These are phyloP conservation scores for Gambusia yucatana DNA, from an alignment of 2,797 vertebrate species.

Conservation along the genomic window DNA sequence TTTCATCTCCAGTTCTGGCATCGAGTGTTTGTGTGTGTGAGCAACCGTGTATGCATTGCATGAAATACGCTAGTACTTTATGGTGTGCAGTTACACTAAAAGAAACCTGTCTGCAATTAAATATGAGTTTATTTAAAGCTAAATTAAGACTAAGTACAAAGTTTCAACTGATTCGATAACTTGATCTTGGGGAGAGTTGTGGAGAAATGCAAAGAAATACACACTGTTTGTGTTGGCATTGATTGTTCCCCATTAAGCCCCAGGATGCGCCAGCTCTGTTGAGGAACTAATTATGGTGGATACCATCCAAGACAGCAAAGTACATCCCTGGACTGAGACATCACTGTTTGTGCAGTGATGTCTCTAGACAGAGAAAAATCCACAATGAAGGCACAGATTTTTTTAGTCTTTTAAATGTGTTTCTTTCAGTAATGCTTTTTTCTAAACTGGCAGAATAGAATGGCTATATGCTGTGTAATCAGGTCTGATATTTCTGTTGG, in stretches of 20 bases:
- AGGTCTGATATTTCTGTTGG: neutral
- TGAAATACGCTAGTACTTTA: conserved; percentile 1
- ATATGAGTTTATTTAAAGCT: conserved; percentile 21
- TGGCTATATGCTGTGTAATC: conserved; percentile 11
- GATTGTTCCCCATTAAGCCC: conserved; percentile 76
- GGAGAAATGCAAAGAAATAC: conserved; percentile 38
- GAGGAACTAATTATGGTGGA: conserved; percentile 79
- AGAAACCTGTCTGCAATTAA: conserved; percentile 23
- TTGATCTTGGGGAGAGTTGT: conserved; percentile 36
- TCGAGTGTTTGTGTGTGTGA: conserved; percentile 13
- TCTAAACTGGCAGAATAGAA: neutral
- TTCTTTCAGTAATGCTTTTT: neutral
- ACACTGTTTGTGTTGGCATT: conserved; percentile 76
- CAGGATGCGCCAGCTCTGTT: conserved; percentile 67
- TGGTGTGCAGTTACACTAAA: conserved; percentile 26
- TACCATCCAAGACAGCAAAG: conserved; percentile 66
- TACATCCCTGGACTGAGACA: conserved; percentile 58
- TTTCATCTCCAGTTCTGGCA: conserved; percentile 48
- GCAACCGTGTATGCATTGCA: neutral
- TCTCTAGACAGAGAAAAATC: conserved; percentile 46
- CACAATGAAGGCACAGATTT: conserved; percentile 19
- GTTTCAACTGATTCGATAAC: conserved; percentile 53
- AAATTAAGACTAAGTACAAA: conserved; percentile 32
- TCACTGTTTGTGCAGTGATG: conserved; percentile 53
- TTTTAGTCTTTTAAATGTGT: conserved; percentile 25